Base-by-base conservation (phyloP, 1,140 invertebrate genomes). In the Neuroterus valhalla region DNA sequence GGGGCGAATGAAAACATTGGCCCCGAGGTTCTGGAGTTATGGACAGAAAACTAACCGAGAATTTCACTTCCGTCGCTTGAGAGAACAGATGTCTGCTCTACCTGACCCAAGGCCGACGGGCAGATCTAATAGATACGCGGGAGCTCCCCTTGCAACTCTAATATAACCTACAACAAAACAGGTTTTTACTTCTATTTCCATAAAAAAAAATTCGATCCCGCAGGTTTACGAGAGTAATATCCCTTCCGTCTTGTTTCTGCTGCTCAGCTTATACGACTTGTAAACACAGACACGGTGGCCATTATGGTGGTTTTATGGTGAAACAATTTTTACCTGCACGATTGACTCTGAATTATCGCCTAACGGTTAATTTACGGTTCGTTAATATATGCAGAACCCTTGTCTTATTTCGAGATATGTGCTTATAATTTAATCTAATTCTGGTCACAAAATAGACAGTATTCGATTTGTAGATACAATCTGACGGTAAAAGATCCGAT, bases 161-260 rank as follows among this genome's bases (percentile, higher is more conserved):
- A 62, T 48, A 55, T 73, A 78, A 78, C 72, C 66, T 31, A 78
- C 62, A 74, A 76, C 76, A 82, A 78, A 31, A 81, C 76, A 71
- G 73, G 75, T 79, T 76, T 46, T 55, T 19, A 72, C 45, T 14
- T 31, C 55, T n/a, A 62, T 62, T 62, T 62, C 55, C 26, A 23
- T 45, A 69, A 69, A 68, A 69, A 68, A 69, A 74, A 74, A 69
- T 68, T 69, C 44, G 66, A 67, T 74, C 50, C 68, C 21, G 12
- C 48, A 66, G 72, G 15, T 74, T 74, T 69, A 74, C 66, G 67
- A 69, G 46, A 17, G 55, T 74, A 69, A 21, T 46, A 42, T 23
- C 12, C 55, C 66, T 46, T 55, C 42, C 71, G 43, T 26, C 26
- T 31, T 31, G 23, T 62, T 31, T 31, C 55, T 55, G 31, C 21